phyloP scores from a whole-genome alignment of 2,113 vertebrate species.

The Salvelinus sp. region DNA sequence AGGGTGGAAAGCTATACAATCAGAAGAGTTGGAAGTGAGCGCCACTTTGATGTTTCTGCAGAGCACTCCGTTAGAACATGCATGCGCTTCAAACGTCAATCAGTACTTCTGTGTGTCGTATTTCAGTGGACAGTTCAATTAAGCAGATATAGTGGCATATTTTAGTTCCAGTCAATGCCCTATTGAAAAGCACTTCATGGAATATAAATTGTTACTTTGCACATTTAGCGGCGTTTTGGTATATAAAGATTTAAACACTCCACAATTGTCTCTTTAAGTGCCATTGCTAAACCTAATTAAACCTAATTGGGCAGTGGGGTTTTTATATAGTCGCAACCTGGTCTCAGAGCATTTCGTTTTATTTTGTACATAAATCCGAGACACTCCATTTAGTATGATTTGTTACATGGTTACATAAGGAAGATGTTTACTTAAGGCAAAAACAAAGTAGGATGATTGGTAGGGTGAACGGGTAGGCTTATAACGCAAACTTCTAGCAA shows the following conservation, averaged over 20 bases:
- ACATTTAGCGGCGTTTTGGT: constrained; percentile 89
- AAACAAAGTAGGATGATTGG: too few relatives aligned
- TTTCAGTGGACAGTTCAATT: constrained; percentile 88
- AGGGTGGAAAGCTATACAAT: constrained; percentile 31
- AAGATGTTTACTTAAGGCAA: too few relatives aligned
- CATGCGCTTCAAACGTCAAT: constrained; percentile 65
- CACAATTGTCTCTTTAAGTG: constrained; percentile 88
- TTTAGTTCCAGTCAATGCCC: constrained; percentile 96
- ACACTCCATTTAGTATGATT: too few relatives aligned
- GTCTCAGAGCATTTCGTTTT: too few relatives aligned
- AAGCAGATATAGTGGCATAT: constrained; percentile 85
- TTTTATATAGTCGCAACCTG: constrained; percentile 46
- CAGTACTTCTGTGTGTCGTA: constrained; percentile 69
- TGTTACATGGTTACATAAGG: too few relatives aligned
- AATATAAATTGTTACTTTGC: constrained; percentile 84
- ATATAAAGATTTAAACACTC: constrained; percentile 97
- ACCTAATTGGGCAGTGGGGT: constrained; percentile 81
- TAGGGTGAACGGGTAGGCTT: too few relatives aligned
- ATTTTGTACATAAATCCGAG: too few relatives aligned
- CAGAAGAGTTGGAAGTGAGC: constrained; percentile 34
- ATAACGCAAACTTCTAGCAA: too few relatives aligned
- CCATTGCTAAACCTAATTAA: constrained; percentile 78
- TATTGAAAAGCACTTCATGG: constrained; percentile 97
- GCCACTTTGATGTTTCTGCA: constrained; percentile 61
- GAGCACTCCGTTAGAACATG: constrained; percentile 52